Percentiles rank a stretch among this genome's conserved stretches.
phyloP scores from a whole-genome alignment of 2,113 vertebrate genomes.

The Athene cunicularia region DNA sequence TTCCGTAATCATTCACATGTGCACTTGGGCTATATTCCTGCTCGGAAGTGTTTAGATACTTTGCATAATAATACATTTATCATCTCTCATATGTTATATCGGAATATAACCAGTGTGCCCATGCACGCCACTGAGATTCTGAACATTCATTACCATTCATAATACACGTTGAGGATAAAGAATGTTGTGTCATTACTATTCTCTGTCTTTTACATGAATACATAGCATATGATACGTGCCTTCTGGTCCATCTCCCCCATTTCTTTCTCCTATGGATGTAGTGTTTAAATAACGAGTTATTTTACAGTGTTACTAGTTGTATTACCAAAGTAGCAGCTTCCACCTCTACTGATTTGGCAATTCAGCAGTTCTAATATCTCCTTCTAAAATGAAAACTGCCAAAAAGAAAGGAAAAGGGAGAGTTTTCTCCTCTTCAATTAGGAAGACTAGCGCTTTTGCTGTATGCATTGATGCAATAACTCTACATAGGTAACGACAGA shows the following conservation, averaged over 20 bases:
- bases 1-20: background rate
- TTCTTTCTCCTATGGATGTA: background rate
- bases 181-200: background rate
- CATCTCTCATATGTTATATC: background rate
- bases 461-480: background rate
- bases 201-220: background rate
- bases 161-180: background rate
- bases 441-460: background rate
- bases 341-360: background rate
- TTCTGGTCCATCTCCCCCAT: background rate
- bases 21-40: background rate
- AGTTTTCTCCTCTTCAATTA: background rate
- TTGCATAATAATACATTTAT: background rate
- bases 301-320: background rate
- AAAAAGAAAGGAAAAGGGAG: background rate
- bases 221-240: accelerated
- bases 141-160: background rate
- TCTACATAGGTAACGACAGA: background rate
- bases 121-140: background rate
- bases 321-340: background rate
- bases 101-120: background rate
- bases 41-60: background rate
- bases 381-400: background rate
- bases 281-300: background rate
- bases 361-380: background rate